Base-by-base conservation (phyloP, 2,113 vertebrate genomes). In the Lates calcarifer region DNA sequence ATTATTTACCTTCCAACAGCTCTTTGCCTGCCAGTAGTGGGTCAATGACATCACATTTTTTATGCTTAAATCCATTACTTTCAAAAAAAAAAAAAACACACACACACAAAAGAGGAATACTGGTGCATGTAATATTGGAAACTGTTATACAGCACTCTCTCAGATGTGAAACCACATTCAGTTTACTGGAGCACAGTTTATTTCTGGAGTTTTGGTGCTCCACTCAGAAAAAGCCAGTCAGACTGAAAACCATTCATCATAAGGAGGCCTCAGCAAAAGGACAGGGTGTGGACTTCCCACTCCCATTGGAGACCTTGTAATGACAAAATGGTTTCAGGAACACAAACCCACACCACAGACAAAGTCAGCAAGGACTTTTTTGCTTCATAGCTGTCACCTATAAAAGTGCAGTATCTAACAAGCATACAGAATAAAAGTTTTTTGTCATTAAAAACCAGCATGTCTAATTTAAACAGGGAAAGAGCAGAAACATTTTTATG, bases 1-100 rank as follows among this genome's bases (percentile, higher is more conserved):
- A 89, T 90, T 81, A 90, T 87, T 90, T 87, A 90, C 87, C n/a
- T 84, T 80, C 49, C 61, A 76, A 67, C 18, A 22, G 71, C 79
- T 67, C 56, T 83, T 72, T 43, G 43, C 62, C 69, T 79, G 81
- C 74, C 53, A 55, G 10, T 58, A 12, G 56, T 39, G 37, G 31
- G 61, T 84, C 58, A 76, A 39, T 81, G 49, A 77, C 74, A 79
- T 74, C 66, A 78, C 72, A 76, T 66, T 70, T 45, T 76, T 81
- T 43, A 72, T 61, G n/a, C 51, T 75, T 2, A 29, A 55, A 76
- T 83, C 56, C 28, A 79, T 86, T 64, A 69, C 20, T 57, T 58
- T 26, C 11, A n/a, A n/a, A n/a, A n/a, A n/a, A n/a, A n/a, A n/a
- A n/a, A n/a, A n/a, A n/a, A n/a, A n/a, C n/a, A n/a, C n/a, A n/a